phyloP scores from a whole-genome alignment of 2,113 vertebrate species.

The Cinclus cinclus region DNA sequence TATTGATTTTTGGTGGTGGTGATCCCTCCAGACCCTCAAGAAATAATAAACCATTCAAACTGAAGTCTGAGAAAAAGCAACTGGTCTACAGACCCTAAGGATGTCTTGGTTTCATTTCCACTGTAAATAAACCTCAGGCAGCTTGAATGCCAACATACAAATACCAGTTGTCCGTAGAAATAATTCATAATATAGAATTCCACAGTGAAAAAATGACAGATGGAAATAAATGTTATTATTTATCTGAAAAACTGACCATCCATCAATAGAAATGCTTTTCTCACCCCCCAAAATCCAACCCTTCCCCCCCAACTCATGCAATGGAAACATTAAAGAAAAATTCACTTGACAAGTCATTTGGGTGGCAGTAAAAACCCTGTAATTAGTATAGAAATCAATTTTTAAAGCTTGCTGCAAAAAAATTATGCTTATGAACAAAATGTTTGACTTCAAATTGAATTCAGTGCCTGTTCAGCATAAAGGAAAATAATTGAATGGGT shows the following conservation, averaged over 20 bases:
- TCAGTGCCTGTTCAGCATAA: not conserved
- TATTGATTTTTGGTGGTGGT: constrained; percentile 58
- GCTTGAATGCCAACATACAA: constrained; percentile 60
- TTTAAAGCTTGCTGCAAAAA: constrained; percentile 38
- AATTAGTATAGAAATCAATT: constrained; percentile 9
- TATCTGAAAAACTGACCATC: constrained; percentile 26
- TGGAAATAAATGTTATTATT: constrained; percentile 47
- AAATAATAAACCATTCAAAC: constrained; percentile 67
- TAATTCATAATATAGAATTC: constrained; percentile 46
- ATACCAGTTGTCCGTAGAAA: constrained; percentile 59
- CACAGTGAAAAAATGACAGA: constrained; percentile 42
- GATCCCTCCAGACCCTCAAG: constrained; percentile 55
- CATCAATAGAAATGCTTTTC: constrained; percentile 2
- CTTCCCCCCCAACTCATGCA: not conserved
- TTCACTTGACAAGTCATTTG: not conserved
- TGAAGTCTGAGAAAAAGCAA: constrained; percentile 61
- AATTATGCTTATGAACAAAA: not conserved
- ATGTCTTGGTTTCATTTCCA: constrained; percentile 69
- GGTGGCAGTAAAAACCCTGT: not conserved
- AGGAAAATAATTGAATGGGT: not conserved
- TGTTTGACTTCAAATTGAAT: constrained; percentile 3
- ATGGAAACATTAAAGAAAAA: not conserved
- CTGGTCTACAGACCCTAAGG: constrained; percentile 49
- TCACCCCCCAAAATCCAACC: not conserved
- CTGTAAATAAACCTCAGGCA: constrained; percentile 72